phyloP scores from a whole-genome alignment of 2,888 invertebrate species.

The Heterodera filipjevi region DNA sequence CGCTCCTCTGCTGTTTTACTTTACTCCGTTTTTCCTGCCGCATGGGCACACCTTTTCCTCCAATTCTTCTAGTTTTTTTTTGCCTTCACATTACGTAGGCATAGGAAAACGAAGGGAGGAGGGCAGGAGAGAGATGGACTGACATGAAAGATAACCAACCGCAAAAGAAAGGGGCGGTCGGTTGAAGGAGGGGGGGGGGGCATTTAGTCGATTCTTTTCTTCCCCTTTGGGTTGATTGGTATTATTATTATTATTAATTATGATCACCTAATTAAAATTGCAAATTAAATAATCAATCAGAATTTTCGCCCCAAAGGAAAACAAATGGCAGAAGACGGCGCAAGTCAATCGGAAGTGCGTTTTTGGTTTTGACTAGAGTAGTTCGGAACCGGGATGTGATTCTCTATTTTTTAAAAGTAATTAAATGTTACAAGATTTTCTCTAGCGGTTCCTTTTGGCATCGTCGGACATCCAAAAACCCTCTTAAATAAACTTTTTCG shows the following conservation, averaged over 20 bases:
- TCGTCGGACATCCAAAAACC: no score
- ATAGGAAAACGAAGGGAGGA: not conserved
- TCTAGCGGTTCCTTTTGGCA: no score
- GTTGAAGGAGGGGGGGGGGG: not conserved
- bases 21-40: not conserved
- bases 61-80: not conserved
- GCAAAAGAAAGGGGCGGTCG: not conserved
- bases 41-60: not conserved
- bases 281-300: not conserved
- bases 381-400: no score
- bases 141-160: not conserved
- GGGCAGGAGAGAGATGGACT: not conserved
- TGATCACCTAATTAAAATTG: not conserved
- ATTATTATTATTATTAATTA: not conserved
- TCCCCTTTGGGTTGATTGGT: not conserved
- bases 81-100: not conserved
- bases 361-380: no score
- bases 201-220: conserved; percentile 1
- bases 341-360: conserved; percentile 15
- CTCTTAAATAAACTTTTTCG: no score
- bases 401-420: no score
- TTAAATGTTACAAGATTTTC: no score
- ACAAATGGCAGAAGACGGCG: not conserved
- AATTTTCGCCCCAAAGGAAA: not conserved
- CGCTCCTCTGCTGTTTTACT: not conserved